Evolutionary conservation across 92 coral and sea anemone species (phyloP).

Genomic region (Desmophyllum pertusum): DNA sequence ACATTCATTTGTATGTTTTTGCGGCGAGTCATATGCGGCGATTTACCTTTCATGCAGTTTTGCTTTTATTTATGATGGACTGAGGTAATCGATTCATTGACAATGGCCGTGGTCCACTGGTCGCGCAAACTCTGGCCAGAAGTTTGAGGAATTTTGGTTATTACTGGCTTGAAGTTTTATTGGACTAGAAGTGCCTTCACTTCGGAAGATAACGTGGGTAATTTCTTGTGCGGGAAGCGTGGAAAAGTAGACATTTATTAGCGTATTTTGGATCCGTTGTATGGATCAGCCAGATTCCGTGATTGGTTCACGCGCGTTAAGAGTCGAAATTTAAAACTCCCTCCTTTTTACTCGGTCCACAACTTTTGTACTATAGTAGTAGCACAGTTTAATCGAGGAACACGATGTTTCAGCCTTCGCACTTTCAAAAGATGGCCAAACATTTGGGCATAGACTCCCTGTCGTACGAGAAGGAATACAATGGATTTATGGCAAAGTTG

Average conservation of each 20-base stretch:
- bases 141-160: conserved; percentile 60
- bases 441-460: conserved; percentile 83
- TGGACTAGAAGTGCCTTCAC: neutral
- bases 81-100: conserved; percentile 91
- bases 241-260: conserved; percentile 50
- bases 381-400: conserved; percentile 69
- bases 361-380: conserved; percentile 81
- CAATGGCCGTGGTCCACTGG: conserved; percentile 88
- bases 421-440: conserved; percentile 83
- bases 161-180: conserved; percentile 3
- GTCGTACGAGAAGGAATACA: conserved; percentile 89
- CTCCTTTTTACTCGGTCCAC: conserved; percentile 87
- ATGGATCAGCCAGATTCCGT: conserved; percentile 80
- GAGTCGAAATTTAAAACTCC: conserved; percentile 98
- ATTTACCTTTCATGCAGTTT: conserved; percentile 80
- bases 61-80: conserved; percentile 89
- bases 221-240: conserved; percentile 15
- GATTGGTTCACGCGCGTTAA: conserved; percentile 88
- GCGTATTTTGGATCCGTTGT: conserved; percentile 76
- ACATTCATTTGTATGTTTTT: conserved; percentile 49
- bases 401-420: conserved; percentile 68
- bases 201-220: neutral
- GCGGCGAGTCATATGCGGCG: conserved; percentile 74
- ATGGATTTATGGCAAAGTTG: conserved; percentile 90
- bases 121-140: conserved; percentile 77